Base-by-base conservation (phyloP, 2,888 invertebrate species). In the Mesoligia furuncula region DNA sequence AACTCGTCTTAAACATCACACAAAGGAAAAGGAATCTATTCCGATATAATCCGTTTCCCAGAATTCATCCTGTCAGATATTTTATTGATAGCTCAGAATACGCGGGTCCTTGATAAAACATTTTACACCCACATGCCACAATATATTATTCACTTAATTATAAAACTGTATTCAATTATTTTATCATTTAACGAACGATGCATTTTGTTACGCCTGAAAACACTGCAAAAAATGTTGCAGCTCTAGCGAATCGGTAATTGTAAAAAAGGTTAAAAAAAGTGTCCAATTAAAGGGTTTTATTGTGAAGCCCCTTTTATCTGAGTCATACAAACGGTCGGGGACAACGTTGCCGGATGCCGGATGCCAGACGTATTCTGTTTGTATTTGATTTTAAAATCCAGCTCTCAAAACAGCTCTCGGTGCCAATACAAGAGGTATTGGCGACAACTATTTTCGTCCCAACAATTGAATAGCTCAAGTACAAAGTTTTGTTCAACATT, bases 301-400 rank as follows among this genome's bases (percentile, higher is more conserved):
- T 78, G 42, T 57, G 27, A 45, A 36, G 31, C 15, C 15, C 17
- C 54, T 75, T 71, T 71, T 73, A 67, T 71, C 39, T 45, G 71
- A 54, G 65, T 48, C 15, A 54, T 17, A 62, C 54, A 48, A 42
- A 39, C 15, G 42, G n/a, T 57, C 9, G 39, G 54, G 65, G n/a
- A 75, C 24, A 66, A 17, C 31, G 9, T 13, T 54, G 51, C 11
- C 65, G 66, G 36, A 42, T 17, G 51, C 11, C 8, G 20, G 54
- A 69, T 11, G 45, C 20, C 51, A 24, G 39, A 75, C 54, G 27
- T 68, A 69, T 73, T 57, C 64, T 73, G 36, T 72, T 69, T 66
- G 71, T 69, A 27, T 86, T 84, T 67, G 54, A 76, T 79, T 80
- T 66, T 17, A 76, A 79, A 81, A 69, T 73, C 54, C 45, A 48